Evolutionary conservation across 2,797 vertebrate species (phyloP).

Genomic region (Ceryle rudis): DNA sequence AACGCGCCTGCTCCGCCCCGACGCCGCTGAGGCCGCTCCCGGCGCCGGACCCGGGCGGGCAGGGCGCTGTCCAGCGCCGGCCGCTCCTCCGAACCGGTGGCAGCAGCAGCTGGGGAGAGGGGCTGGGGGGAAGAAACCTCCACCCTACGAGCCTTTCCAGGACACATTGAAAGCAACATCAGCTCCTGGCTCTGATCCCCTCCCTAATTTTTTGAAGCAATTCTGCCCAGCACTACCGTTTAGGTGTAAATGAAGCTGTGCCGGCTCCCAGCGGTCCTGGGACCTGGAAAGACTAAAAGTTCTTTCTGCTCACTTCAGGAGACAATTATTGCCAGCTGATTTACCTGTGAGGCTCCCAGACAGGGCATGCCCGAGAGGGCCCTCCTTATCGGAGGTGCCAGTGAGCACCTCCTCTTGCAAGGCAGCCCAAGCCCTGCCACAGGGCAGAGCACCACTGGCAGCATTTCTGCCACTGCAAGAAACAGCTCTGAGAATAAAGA

Average conservation of each 20-base stretch:
- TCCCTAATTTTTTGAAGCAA: rapidly evolving
- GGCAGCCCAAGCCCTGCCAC: not conserved
- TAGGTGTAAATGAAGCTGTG: rapidly evolving
- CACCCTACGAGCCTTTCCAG: rapidly evolving
- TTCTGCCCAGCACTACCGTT: rapidly evolving
- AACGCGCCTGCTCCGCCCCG: not conserved
- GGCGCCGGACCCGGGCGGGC: too few species aligned
- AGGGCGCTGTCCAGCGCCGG: not conserved
- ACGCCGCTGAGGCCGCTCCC: not conserved
- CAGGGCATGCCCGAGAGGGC: not conserved
- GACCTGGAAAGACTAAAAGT: rapidly evolving
- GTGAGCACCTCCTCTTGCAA: not conserved
- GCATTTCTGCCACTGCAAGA: rapidly evolving
- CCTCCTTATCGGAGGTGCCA: not conserved
- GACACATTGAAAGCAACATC: rapidly evolving
- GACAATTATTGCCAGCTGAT: rapidly evolving
- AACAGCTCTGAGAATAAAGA: not conserved
- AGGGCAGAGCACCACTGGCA: rapidly evolving
- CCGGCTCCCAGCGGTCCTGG: not conserved
- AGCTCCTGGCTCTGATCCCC: rapidly evolving
- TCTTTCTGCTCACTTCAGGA: not conserved
- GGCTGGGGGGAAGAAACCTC: not conserved
- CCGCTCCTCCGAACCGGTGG: not conserved
- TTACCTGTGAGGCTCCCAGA: rapidly evolving
- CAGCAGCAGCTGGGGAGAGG: not conserved